phyloP scores from a whole-genome alignment of 2,113 vertebrate genomes.

The Nannobrachium achirus region DNA sequence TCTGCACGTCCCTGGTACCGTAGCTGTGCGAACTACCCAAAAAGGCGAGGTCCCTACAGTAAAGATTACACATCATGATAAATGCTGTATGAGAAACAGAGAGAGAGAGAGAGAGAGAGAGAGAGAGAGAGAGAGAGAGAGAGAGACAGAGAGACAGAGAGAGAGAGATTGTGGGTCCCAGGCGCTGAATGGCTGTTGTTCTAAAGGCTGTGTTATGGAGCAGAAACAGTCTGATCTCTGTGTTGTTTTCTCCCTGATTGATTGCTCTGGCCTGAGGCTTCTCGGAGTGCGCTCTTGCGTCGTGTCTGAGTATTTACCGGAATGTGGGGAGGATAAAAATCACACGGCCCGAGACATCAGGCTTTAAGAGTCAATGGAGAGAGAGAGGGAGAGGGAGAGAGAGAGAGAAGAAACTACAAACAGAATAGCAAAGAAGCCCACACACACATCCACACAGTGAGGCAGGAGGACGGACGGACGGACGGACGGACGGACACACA shows the following conservation, averaged over 20 bases:
- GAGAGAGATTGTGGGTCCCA: constrained; percentile 34
- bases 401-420: constrained; percentile 35
- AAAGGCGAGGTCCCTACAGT: constrained; percentile 18
- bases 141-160: background rate
- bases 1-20: too few species aligned
- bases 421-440: constrained; percentile 28
- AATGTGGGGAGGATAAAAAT: constrained; percentile 75
- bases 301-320: constrained; percentile 75
- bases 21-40: constrained; percentile 24
- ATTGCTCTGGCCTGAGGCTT: constrained; percentile 72
- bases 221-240: constrained; percentile 67
- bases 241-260: constrained; percentile 77
- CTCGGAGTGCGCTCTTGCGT: constrained; percentile 50
- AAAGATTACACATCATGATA: constrained; percentile 27
- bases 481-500: background rate
- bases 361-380: constrained; percentile 38
- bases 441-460: too few species aligned
- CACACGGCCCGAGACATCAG: constrained; percentile 57
- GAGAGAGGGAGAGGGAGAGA: too few species aligned
- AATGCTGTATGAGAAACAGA: constrained; percentile 47
- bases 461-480: too few species aligned
- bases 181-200: constrained; percentile 65
- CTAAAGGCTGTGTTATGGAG: constrained; percentile 74
- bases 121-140: constrained; percentile 6
- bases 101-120: constrained; percentile 31